These are phyloP conservation scores for Platycnemis pennipes DNA, from an alignment of 2,888 invertebrate species.

Conservation along the genomic window DNA sequence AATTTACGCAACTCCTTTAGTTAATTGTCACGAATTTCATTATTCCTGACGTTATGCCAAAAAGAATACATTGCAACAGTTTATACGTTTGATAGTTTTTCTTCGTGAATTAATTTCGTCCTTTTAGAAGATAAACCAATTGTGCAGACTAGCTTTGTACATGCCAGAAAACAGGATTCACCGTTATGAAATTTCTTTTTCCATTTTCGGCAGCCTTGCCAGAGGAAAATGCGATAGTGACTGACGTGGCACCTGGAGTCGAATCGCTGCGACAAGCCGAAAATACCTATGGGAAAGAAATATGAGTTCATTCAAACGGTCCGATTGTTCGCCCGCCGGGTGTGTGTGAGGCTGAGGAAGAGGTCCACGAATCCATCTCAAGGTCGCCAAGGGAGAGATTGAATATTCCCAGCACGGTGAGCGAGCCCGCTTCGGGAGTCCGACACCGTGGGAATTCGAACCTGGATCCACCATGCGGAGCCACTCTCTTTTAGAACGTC, in stretches of 20 bases:
- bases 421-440: constrained; percentile 1
- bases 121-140: background rate
- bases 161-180: background rate
- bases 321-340: background rate
- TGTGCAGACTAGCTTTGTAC: background rate
- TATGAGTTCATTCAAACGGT: constrained; percentile 6
- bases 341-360: background rate
- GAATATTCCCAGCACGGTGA: constrained; percentile 45
- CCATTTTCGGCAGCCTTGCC: background rate
- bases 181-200: background rate
- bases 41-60: no score
- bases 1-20: no score
- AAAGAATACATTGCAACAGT: no score
- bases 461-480: background rate
- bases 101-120: no score
- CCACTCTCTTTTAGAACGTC: background rate
- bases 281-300: constrained; percentile 8
- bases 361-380: background rate
- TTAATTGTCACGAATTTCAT: no score
- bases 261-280: constrained; percentile 19
- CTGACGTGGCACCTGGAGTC: background rate
- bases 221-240: background rate
- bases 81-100: no score
- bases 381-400: constrained; percentile 15
- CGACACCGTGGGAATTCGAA: constrained; percentile 64